These are phyloP conservation scores for Bombylius discolor DNA, from an alignment of 2,888 invertebrate genomes.

Conservation along the genomic window DNA sequence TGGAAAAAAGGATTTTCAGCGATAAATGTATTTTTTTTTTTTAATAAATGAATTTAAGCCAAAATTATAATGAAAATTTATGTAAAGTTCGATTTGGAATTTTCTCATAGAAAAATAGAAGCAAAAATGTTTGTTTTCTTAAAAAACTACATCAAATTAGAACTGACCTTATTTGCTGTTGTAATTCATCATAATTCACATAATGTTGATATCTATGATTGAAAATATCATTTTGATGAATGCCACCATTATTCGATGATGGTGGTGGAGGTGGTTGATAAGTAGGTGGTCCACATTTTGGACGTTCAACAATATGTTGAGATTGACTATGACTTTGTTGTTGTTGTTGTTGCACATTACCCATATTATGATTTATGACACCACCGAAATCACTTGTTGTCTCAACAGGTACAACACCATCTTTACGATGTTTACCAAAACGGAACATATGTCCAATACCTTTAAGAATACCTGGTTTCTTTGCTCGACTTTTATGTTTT, in stretches of 20 bases:
- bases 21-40: too few relatives aligned
- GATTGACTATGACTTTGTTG: not conserved
- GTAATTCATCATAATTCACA: conserved; percentile 75
- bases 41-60: too few relatives aligned
- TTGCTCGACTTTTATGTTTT: conserved; percentile 42
- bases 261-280: conserved; percentile 36
- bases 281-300: conserved; percentile 30
- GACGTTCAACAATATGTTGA: conserved; percentile 21
- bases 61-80: too few relatives aligned
- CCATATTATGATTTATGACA: conserved; percentile 12
- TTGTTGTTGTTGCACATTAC: not conserved
- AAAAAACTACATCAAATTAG: not conserved
- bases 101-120: too few relatives aligned
- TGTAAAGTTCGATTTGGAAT: too few relatives aligned
- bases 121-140: too few relatives aligned
- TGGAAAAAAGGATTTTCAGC: too few relatives aligned
- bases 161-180: conserved; percentile 62
- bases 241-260: conserved; percentile 22
- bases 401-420: conserved; percentile 33
- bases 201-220: conserved; percentile 49
- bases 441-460: conserved; percentile 38
- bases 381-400: conserved; percentile 34
- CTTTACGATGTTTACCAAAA: conserved; percentile 49
- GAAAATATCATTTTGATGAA: conserved; percentile 35
- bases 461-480: conserved; percentile 66